Conservation (phyloP, 2,888 invertebrate species). For the Lithosia quadra region DNA sequence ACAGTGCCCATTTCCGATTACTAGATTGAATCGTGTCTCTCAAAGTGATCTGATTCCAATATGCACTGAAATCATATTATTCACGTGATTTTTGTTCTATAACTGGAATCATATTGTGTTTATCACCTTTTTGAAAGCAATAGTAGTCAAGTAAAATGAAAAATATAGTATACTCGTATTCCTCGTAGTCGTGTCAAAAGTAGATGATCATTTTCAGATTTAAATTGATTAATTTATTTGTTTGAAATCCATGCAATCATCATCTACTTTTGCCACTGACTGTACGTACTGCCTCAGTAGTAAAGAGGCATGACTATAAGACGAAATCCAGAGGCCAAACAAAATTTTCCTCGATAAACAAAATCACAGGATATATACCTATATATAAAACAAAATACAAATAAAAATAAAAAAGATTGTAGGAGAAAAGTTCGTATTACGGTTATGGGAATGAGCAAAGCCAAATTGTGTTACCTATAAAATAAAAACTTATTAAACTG, state of each 20-base stretch:
- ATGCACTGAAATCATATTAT: slow-evolving; percentile 59
- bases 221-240: too few species aligned
- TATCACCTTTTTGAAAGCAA: neutral
- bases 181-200: too few species aligned
- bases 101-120: slow-evolving; percentile 2
- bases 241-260: too few species aligned
- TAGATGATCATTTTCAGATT: too few species aligned
- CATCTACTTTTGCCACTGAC: too few species aligned
- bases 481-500: slow-evolving; percentile 38
- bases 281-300: neutral
- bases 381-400: neutral
- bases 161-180: too few species aligned
- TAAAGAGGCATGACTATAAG: neutral
- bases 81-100: slow-evolving; percentile 28
- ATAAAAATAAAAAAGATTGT: neutral
- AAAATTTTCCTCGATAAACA: neutral
- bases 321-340: neutral
- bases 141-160: neutral
- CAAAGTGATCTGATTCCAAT: slow-evolving; percentile 75
- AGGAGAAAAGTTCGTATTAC: slow-evolving; percentile 10
- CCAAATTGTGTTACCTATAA: slow-evolving; percentile 26
- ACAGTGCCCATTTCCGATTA: slow-evolving; percentile 86
- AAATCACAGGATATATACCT: neutral
- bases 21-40: slow-evolving; percentile 83
- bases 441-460: slow-evolving; percentile 21